Conservation (phyloP, 2,113 vertebrate genomes). For the Gobiocypris rarus region DNA sequence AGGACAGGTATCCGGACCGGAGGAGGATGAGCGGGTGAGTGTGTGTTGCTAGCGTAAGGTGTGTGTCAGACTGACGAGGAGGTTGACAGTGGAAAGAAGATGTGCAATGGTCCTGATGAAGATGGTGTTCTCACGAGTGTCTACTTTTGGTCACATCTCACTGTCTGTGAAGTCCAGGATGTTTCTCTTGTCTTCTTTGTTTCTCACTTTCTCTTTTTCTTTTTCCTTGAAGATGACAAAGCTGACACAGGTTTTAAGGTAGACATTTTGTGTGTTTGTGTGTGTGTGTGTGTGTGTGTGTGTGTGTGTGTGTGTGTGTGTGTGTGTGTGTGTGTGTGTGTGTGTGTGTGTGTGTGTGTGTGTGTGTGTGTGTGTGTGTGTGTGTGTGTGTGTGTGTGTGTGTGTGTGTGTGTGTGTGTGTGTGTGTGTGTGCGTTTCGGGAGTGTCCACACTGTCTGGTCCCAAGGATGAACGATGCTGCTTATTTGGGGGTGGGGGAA, state of each 20-base stretch:
- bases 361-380: too few relatives aligned
- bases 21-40: slow-evolving; percentile 41
- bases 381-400: too few relatives aligned
- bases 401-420: too few relatives aligned
- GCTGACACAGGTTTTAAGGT: slow-evolving; percentile 60
- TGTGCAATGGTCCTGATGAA: slow-evolving; percentile 26
- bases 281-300: slow-evolving; percentile 36
- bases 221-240: slow-evolving; percentile 66
- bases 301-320: background rate
- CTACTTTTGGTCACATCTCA: slow-evolving; percentile 74
- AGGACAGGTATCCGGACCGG: slow-evolving; percentile 37
- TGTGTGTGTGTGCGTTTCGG: too few relatives aligned
- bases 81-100: slow-evolving; percentile 61
- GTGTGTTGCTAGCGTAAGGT: slow-evolving; percentile 34
- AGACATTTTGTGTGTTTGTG: slow-evolving; percentile 52
- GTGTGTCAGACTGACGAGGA: slow-evolving; percentile 65
- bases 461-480: slow-evolving; percentile 68
- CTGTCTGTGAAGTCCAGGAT: slow-evolving; percentile 61
- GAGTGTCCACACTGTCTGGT: slow-evolving; percentile 71
- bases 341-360: too few relatives aligned
- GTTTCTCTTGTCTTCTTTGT: slow-evolving; percentile 28
- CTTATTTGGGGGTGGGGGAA: slow-evolving; percentile 68
- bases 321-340: too few relatives aligned
- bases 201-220: slow-evolving; percentile 27
- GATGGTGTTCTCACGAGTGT: slow-evolving; percentile 44